Evolutionary conservation across 2,888 invertebrate genomes (phyloP), one percentile per base, ranked within the genome.

Genomic region (Chironomus riparius): DNA sequence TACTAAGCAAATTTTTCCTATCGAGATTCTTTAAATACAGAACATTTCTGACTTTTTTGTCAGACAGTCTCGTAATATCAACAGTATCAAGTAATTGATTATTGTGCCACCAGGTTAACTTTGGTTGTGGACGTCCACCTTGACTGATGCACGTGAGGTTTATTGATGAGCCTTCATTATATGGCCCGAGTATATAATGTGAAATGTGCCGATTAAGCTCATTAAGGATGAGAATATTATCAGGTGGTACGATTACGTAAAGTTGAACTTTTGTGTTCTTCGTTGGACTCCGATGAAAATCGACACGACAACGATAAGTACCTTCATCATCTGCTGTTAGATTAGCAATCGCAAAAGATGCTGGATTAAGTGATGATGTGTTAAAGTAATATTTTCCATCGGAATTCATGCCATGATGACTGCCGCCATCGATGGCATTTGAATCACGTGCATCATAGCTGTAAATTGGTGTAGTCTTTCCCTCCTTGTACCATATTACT

Each of bases 201-300:
- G 88, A 88, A 78, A 91, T 89, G 80, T 90, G 87, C 13, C 87
- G 86, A 70, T 91, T 91, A 79, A 89, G 89, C 80, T 90, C 90
- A 81, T 91, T 89, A 79, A 91, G 85, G 78, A 92, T 90, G 83
- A 89, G 90, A 78, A 92, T 83, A 79, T 88, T 88, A 80, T 90
- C 89, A 61, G 92, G 92, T 10, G 92, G 92, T 82, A 92, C 92
- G 92, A 88, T 87, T 77, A 88, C 86, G 77, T 87, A 87, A 77
- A 88, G 84, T 81, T 87, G 87, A 81, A 88, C 87, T 81, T 87
- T 85, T 79, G 86, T 86, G 81, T 88, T 87, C 77, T 87, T 83
- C 47, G 88, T 88, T 28, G 87, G 87, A 15, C 87, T 87, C 78
- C 86, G 86, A 79, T 86, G 86, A 82, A 87, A 88, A 81, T 88